phyloP scores from a whole-genome alignment of 2,113 vertebrate genomes.

The Erinaceus europaeus region DNA sequence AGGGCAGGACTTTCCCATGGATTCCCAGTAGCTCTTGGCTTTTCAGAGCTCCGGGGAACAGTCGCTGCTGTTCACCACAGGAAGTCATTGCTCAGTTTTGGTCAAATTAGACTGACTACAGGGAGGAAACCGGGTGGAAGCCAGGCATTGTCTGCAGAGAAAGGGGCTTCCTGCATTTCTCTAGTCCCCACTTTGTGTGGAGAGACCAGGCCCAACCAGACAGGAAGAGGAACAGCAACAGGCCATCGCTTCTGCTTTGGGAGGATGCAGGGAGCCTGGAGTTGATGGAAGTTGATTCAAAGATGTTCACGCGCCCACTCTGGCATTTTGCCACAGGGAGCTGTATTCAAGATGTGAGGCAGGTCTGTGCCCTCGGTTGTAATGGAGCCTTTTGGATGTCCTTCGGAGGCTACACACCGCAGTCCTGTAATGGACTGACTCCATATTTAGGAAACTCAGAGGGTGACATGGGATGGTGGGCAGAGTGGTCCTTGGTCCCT shows the following conservation, averaged over 20 bases:
- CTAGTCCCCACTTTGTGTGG: neutral
- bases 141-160: neutral
- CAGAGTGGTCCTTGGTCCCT: neutral
- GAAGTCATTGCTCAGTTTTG: neutral
- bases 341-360: neutral
- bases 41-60: neutral
- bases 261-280: neutral
- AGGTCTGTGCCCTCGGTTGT: neutral
- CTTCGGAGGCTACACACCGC: neutral
- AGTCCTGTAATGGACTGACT: neutral
- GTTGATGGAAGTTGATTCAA: neutral
- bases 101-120: neutral
- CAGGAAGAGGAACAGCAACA: neutral
- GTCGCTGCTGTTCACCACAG: neutral
- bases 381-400: neutral
- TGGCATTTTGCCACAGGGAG: neutral
- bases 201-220: neutral
- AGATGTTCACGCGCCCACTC: neutral
- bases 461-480: no score
- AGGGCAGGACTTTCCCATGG: neutral
- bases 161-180: neutral
- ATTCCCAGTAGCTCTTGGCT: neutral
- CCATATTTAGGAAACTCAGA: neutral
- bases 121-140: neutral
- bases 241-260: neutral